Conservation (phyloP, 2,113 vertebrate genomes). For the Burhinus oedicnemus region DNA sequence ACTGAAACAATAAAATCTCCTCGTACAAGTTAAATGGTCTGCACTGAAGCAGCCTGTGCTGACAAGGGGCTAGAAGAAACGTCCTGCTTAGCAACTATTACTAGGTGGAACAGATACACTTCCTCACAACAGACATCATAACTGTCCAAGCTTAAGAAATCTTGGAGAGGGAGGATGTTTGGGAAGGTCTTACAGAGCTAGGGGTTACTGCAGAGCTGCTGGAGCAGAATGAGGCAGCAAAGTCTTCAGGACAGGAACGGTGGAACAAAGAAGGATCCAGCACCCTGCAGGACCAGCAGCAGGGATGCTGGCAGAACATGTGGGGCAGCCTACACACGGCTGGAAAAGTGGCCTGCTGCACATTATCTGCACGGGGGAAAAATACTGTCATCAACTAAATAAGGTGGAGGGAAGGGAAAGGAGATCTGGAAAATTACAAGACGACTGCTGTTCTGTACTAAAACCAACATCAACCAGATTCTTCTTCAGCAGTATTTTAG, state of each 20-base stretch:
- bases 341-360: background rate
- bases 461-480: background rate
- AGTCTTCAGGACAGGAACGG: background rate
- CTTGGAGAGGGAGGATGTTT: background rate
- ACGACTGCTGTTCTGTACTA: background rate
- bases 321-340: background rate
- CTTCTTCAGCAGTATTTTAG: background rate
- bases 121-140: constrained; percentile 17
- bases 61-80: background rate
- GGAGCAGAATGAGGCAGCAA: background rate
- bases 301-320: background rate
- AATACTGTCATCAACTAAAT: background rate
- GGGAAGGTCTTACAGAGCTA: background rate
- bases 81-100: constrained; percentile 52
- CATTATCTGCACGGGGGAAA: background rate
- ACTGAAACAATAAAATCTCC: background rate
- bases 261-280: background rate
- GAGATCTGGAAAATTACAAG: background rate
- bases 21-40: background rate
- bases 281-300: background rate
- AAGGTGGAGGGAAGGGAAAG: background rate
- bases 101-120: constrained; percentile 54
- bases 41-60: background rate
- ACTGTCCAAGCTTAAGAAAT: background rate
- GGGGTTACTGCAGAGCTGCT: background rate